Evolutionary conservation across 92 coral and sea anemone species (phyloP), one percentile per base, ranked within the genome.

Genomic region (Porites rus): DNA sequence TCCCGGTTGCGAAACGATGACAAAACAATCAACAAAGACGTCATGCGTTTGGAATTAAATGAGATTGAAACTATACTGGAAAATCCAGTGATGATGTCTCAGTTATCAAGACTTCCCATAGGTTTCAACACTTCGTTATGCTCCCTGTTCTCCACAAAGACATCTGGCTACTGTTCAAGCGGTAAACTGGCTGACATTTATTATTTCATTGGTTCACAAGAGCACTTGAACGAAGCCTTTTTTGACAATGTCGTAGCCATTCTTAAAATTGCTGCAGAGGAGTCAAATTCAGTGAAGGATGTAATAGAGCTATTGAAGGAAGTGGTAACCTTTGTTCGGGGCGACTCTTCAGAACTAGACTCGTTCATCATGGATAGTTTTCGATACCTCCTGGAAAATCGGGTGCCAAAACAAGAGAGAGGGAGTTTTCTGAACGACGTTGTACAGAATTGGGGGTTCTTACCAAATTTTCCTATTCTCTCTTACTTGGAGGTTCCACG

Each of bases 181-280:
- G 72, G 50, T 20, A 64, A 7, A 22, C 24, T 83, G 2, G 31
- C 21, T 10, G 50, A 72, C 5, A 24, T 83, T 7, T 83, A 38
- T 60, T 8, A 19, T 7, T 83, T 63, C 58, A 16, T 83, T 61
- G 69, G 43, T 14, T 83, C 87, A 25, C 62, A 58, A 22, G 10
- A 73, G 14, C 7, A 62, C 62, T 16, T 17, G 6, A 10, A 22
- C 19, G 19, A 83, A 19, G 72, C 1, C 13, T 83, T 83, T 69
- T 51, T 83, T 20, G 14, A 8, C 0, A 78, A 72, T 4, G 12
- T 83, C 2, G 46, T 83, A 53, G 0, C 51, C 0, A 19, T 83
- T 14, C 65, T 83, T 20, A 52, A 83, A 11, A 10, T 14, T 1
- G 52, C 38, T 0, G 61, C 11, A 11, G 51, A 63, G 11, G 13